Evolutionary conservation across 2,113 vertebrate genomes (phyloP), one percentile per base, ranked within the genome.

Genomic region (Danio rerio): DNA sequence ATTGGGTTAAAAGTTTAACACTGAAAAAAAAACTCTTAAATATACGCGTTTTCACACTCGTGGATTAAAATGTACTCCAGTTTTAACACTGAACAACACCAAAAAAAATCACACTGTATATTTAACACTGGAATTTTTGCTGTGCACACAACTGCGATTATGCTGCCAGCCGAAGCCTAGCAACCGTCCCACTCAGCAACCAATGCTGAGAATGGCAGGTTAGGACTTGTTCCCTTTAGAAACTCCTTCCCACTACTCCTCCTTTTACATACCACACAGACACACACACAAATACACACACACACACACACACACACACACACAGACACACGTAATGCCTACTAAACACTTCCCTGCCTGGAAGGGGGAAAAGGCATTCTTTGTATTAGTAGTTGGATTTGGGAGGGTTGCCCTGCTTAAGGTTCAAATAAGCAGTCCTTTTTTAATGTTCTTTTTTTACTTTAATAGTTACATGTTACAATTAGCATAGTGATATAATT

Each of bases 211-310:
- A 74, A 61, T 15, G 69, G 69, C 90, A 85, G 58, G 89, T 84
- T 55, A 16, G 5, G 79, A 75, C 91, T 84, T 86, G 90, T 43
- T 65, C 18, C 43, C 76, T 78, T 77, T 77, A 62, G 18, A 62
- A 62, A n/a, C 58, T 77, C 43, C 74, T 77, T 47, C n/a, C 8
- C 43, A 62, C 58, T 49, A 16, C 72, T 40, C 53, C 72, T 31
- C 43, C 74, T 62, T 42, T 13, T 21, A 42, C 20, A 73, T 73
- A 16, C 69, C 18, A 50, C 12, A 21, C 15, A 52, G 5, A 52
- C 42, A 69, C 16, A 18, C 65, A 47, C 15, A 68, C 1, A 31
- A 1, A 31, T 3, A 31, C 45, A 68, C 65, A 69, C 43, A 45
- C 66, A 69, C 45, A 50, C 2, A 68, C 45, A 69, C 43, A 50